These are phyloP conservation scores for Uropsilus gracilis DNA, from an alignment of 2,113 vertebrate genomes.

Conservation along the genomic window DNA sequence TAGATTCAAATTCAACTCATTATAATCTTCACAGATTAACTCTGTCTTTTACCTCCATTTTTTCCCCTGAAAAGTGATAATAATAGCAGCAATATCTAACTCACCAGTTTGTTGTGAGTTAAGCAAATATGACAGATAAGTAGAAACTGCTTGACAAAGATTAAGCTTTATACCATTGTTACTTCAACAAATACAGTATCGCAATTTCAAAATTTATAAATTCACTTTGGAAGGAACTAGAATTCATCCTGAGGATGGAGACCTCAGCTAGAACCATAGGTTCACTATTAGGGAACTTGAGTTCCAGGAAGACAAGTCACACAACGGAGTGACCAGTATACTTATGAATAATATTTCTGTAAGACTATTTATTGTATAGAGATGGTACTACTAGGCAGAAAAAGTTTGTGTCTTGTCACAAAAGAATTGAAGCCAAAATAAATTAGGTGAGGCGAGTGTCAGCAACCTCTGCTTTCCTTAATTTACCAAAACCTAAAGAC, in stretches of 20 bases:
- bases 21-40: neutral
- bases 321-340: neutral
- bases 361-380: neutral
- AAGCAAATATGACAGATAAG: neutral
- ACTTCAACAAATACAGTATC: neutral
- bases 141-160: neutral
- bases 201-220: conserved; percentile 22
- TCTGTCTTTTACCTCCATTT: neutral
- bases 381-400: neutral
- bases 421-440: conserved; percentile 34
- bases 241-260: neutral
- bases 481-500: neutral
- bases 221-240: neutral
- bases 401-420: neutral
- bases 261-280: neutral
- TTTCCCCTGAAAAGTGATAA: neutral
- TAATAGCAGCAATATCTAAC: neutral
- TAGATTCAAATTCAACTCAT: neutral
- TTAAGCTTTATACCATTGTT: neutral
- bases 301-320: neutral
- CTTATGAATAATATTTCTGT: neutral
- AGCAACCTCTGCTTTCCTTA: neutral
- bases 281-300: neutral
- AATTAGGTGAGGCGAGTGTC: neutral
- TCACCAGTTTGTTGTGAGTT: neutral